Evolutionary conservation across 2,888 invertebrate species (phyloP).

Genomic region (Coelogynopora nodosa): DNA sequence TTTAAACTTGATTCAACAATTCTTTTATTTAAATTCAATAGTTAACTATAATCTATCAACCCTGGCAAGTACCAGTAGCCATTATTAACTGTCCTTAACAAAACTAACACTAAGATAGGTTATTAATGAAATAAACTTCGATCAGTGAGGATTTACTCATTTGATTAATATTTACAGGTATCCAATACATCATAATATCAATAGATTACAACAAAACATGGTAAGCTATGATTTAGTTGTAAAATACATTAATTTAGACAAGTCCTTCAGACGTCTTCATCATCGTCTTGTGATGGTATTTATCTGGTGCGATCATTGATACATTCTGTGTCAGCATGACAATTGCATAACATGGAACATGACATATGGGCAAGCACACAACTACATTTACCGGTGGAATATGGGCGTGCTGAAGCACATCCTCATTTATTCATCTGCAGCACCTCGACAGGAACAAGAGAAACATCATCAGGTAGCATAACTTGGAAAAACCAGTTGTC

Average conservation of each 20-base stretch:
- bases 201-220: background rate
- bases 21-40: background rate
- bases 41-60: background rate
- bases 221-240: background rate
- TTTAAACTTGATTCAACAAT: background rate
- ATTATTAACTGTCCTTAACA: too few species aligned
- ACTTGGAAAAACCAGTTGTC: background rate
- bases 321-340: constrained; percentile 1
- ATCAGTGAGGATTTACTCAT: too few species aligned
- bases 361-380: constrained; percentile 3
- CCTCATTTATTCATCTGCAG: constrained; percentile 33
- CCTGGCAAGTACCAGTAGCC: too few species aligned
- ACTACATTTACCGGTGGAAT: constrained; percentile 23
- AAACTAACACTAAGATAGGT: too few species aligned
- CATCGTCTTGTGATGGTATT: background rate
- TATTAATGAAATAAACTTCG: too few species aligned
- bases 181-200: background rate
- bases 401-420: background rate
- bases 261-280: background rate
- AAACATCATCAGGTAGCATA: constrained; percentile 7
- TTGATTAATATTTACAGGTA: background rate
- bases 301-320: background rate
- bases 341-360: constrained; percentile 5
- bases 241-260: background rate
- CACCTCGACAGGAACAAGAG: constrained; percentile 20